These are phyloP conservation scores for Leptodactylus fallax DNA, from an alignment of 2,797 vertebrate species.

Conservation along the genomic window DNA sequence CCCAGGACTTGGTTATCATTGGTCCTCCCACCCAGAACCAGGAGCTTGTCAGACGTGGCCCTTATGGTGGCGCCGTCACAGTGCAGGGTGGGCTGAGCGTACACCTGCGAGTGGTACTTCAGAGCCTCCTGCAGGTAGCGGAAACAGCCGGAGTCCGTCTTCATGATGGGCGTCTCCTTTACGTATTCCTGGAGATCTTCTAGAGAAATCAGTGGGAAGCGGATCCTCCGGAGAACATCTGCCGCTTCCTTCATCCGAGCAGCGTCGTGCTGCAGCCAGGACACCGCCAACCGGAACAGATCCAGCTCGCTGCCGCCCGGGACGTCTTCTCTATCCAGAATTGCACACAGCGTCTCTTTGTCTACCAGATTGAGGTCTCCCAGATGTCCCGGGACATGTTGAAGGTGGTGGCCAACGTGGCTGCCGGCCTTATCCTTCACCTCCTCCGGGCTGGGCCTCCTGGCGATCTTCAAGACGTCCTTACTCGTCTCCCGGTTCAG, in stretches of 20 bases:
- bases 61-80: neutral
- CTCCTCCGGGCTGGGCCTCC: slow-evolving; percentile 52
- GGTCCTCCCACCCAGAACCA: slow-evolving; percentile 67
- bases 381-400: slow-evolving; percentile 62
- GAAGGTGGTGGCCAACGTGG: slow-evolving; percentile 33
- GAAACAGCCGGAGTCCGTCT: slow-evolving; percentile 63
- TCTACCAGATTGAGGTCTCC: slow-evolving; percentile 64
- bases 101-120: slow-evolving; percentile 66
- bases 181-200: slow-evolving; percentile 60
- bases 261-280: slow-evolving; percentile 64
- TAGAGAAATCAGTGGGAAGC: slow-evolving; percentile 70
- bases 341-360: slow-evolving; percentile 62
- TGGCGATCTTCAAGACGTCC: slow-evolving; percentile 64
- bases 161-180: slow-evolving; percentile 63
- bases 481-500: slow-evolving; percentile 66
- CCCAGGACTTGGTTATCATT: slow-evolving; percentile 36
- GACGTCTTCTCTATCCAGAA: slow-evolving; percentile 53
- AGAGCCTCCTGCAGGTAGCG: slow-evolving; percentile 68
- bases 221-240: slow-evolving; percentile 60
- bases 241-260: neutral
- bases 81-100: slow-evolving; percentile 65
- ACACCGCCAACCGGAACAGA: slow-evolving; percentile 55
- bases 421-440: slow-evolving; percentile 62
- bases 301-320: slow-evolving; percentile 64
- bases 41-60: neutral